Conservation (phyloP, 2,888 invertebrate genomes). For the Mesopsocus fuscifrons region DNA sequence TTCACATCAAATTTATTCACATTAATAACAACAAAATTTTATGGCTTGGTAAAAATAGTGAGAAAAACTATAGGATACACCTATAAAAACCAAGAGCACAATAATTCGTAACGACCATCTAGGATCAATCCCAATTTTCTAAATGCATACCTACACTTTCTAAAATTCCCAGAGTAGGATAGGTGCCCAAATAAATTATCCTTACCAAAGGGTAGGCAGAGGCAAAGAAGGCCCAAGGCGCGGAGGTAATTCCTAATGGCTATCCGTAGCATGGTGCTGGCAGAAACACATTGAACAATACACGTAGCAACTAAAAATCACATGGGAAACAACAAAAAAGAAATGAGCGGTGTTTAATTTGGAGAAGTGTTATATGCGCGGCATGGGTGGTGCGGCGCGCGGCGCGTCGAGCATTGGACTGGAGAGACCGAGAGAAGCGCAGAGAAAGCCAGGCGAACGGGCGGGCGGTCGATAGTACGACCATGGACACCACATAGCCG, state of each 20-base stretch:
- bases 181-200: too few species aligned
- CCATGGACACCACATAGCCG: too few species aligned
- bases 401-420: neutral
- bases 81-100: too few species aligned
- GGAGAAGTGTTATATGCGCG: neutral
- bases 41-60: too few species aligned
- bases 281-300: neutral
- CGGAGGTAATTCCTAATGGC: slow-evolving; percentile 6
- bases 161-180: too few species aligned
- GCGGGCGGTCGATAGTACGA: neutral
- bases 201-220: slow-evolving; percentile 8
- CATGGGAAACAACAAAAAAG: neutral
- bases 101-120: too few species aligned
- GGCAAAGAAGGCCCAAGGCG: neutral
- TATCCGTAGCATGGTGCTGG: slow-evolving; percentile 6
- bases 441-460: neutral
- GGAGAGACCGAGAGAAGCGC: too few species aligned
- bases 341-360: neutral
- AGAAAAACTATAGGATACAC: too few species aligned
- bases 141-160: too few species aligned
- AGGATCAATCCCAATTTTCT: too few species aligned
- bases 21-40: too few species aligned
- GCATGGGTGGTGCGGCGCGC: neutral
- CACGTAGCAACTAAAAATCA: neutral
- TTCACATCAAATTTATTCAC: too few species aligned